Evolutionary conservation across 2,113 vertebrate genomes (phyloP), one percentile per base, ranked within the genome.

Genomic region (Zonotrichia leucophrys): DNA sequence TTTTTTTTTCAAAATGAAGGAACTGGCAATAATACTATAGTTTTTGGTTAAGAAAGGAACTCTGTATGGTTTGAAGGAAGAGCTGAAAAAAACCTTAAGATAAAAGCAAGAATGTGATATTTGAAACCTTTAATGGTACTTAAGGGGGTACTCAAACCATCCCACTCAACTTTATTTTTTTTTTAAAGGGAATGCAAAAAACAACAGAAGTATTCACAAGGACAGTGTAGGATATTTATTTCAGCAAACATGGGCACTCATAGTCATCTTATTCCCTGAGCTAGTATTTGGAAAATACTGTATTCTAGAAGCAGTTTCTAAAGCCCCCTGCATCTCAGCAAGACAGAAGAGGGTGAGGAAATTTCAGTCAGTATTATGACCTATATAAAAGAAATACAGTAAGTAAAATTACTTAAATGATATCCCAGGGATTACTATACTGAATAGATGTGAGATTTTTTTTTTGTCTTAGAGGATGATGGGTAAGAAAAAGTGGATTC

Each of bases 211-310:
- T 47, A 86, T 77, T 69, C 17, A 31, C 28, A 91, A 81, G 79
- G 62, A 76, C 37, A 94, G 80, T 88, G 35, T 78, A 88, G 55
- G 49, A 83, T 97, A 96, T 97, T 97, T 98, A 93, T 95, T 95
- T 83, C 87, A 91, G 75, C 74, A 97, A 97, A 97, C 77, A 85
- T 0, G 5, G 79, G 78, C 88, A 90, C 90, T 93, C 79, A 84
- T 55, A 88, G 87, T 33, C 66, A 75, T 96, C 63, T 94, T 94
- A 94, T 92, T 97, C 94, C 92, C 94, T 97, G 83, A 96, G 80
- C 87, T 96, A 97, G 14, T 96, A 96, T 97, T 97, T 98, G 86
- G 63, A 96, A 97, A 96, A 94, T 55, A 94, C 37, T 94, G 58
- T 81, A 89, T 92, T 97, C 77, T 87, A 94, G 64, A 96, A 92